A percentile compares a stretch with the other conserved stretches of the same genome.
phyloP scores from a whole-genome alignment of 2,888 invertebrate genomes.

The Drosophila mercatorum region DNA sequence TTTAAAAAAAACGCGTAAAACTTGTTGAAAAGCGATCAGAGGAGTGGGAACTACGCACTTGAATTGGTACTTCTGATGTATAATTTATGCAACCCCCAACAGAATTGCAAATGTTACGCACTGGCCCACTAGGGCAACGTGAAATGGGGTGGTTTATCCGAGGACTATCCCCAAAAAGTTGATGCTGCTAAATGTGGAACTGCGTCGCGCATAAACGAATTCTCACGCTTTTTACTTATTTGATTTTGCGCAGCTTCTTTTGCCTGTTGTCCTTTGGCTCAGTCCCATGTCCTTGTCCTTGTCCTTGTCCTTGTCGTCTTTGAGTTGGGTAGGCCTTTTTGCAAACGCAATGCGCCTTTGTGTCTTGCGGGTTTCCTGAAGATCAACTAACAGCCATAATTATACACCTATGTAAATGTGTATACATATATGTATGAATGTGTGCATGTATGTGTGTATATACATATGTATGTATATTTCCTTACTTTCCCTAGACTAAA shows the following conservation, averaged over 20 bases:
- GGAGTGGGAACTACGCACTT: conserved; percentile 60
- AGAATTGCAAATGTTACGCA: conserved; percentile 28
- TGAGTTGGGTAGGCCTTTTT: conserved; percentile 74
- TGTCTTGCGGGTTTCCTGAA: conserved; percentile 62
- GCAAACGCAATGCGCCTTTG: conserved; percentile 59
- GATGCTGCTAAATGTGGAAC: conserved; percentile 21
- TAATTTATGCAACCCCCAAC: conserved; percentile 76
- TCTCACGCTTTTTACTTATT: conserved; percentile 61
- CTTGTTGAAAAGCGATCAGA: conserved; percentile 66
- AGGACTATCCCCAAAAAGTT: conserved; percentile 53
- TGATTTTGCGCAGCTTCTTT: conserved; percentile 50
- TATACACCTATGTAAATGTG: conserved; percentile 14
- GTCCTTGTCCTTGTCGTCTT: conserved; percentile 45
- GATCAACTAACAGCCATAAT: conserved; percentile 43
- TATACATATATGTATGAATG: background rate
- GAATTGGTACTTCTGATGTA: conserved; percentile 32
- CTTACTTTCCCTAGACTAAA: conserved; percentile 18
- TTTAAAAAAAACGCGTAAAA: conserved; percentile 66
- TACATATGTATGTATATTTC: background rate
- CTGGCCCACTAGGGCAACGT: conserved; percentile 21
- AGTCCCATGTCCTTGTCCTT: conserved; percentile 23
- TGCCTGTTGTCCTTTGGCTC: conserved; percentile 30
- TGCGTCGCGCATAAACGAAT: conserved; percentile 52
- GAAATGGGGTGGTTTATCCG: conserved; percentile 51
- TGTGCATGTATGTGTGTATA: background rate